phyloP scores from a whole-genome alignment of 2,888 invertebrate species.

The Hemaris fuciformis region DNA sequence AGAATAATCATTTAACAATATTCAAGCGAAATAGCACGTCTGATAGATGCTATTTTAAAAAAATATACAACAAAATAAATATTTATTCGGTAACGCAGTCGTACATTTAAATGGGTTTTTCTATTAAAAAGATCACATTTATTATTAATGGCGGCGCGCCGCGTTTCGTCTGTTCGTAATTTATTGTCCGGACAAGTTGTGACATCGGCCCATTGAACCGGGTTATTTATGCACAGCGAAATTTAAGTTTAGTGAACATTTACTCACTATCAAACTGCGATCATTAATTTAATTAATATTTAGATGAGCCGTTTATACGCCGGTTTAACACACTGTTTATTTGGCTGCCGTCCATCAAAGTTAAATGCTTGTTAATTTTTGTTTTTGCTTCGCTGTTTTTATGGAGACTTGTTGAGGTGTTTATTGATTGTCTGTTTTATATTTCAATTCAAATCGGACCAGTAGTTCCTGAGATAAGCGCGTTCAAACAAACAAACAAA shows the following conservation, averaged over 20 bases:
- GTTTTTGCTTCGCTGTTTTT: too few species aligned
- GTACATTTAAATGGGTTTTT: conserved; percentile 26
- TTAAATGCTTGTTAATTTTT: too few species aligned
- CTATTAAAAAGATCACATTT: conserved; percentile 30
- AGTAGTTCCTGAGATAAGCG: too few species aligned
- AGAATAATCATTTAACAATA: too few species aligned
- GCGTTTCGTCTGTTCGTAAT: conserved; percentile 56
- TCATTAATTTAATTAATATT: conserved; percentile 35
- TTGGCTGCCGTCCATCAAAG: not conserved
- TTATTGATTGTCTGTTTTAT: too few species aligned
- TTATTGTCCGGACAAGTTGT: conserved; percentile 52
- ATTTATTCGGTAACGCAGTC: not conserved
- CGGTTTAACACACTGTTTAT: not conserved
- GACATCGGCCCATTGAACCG: conserved; percentile 46
- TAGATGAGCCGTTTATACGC: conserved; percentile 11
- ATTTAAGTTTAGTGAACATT: conserved; percentile 32
- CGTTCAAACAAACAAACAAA: too few species aligned
- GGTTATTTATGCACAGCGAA: conserved; percentile 47
- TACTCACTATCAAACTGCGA: conserved; percentile 23
- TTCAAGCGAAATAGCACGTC: too few species aligned
- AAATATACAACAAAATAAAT: not conserved
- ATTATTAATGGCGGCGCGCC: conserved; percentile 33
- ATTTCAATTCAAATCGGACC: too few species aligned
- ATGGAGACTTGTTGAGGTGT: too few species aligned
- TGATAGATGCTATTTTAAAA: too few species aligned